Evolutionary conservation across 2,113 vertebrate genomes (phyloP), one percentile per base, ranked within the genome.

Genomic region (Myodes glareolus): DNA sequence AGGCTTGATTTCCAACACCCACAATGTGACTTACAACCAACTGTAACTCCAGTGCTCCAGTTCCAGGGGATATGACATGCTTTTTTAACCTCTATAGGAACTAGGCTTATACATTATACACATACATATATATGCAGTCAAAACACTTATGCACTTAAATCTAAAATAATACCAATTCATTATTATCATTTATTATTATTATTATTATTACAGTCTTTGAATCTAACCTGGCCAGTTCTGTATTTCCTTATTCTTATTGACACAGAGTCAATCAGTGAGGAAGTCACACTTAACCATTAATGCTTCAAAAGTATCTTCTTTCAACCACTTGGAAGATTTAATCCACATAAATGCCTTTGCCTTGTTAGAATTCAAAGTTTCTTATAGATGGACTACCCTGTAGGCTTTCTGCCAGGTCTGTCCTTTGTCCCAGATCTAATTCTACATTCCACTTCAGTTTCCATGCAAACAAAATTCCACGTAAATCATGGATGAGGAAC

Each of bases 401-500:
- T 58, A 19, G 36, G 29, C 31, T 50, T 2, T 17, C 77, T 17
- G 3, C 31, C 1, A 1, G 10, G 4, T 31, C 84, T 68, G 39
- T 1, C 13, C 47, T 89, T 90, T 58, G 61, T 76, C 29, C 78
- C 9, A 31, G 21, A 12, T 94, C 67, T 39, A 80, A 29, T 72
- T 84, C 36, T 77, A 13, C 42, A 52, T 92, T 86, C 70, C 7
- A 73, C 12, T 72, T 68, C n/a, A 78, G 31, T 70, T 90, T 96
- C 47, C 45, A 42, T 58, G 67, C 11, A 61, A 94, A 85, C 29
- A 73, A 77, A 95, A 72, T 91, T 75, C 36, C 36, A 39, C 39
- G 52, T 78, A 86, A 72, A 87, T 70, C 21, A 95, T 61, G 45
- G 63, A 63, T 84, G 77, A 96, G 50, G 29, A 92, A 27, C 80